A percentile compares a stretch with the other conserved stretches of the same genome.
Evolutionary conservation across 1,140 invertebrate genomes (phyloP).

Genomic region (Bombus difficillimus): DNA sequence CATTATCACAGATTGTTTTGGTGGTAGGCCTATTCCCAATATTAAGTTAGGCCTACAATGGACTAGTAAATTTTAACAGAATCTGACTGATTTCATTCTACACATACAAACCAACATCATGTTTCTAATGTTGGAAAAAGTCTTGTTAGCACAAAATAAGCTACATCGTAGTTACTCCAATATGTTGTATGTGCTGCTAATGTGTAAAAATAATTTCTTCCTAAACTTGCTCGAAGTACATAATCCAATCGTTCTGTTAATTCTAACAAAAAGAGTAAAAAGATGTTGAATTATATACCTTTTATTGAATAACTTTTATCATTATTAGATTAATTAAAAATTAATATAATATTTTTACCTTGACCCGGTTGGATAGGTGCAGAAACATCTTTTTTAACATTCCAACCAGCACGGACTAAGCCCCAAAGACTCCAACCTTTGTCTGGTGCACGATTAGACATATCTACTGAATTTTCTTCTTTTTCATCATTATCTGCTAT

Average conservation of each 20-base stretch:
- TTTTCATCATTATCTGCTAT: conserved; percentile 74
- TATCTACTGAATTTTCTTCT: conserved; percentile 76
- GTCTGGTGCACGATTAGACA: conserved; percentile 75
- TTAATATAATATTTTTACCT: conserved; percentile 67
- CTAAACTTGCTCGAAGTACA: conserved; percentile 85
- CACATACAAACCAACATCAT: conserved; percentile 76
- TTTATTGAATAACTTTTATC: conserved; percentile 1
- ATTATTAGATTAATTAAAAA: conserved; percentile 21
- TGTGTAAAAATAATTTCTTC: conserved; percentile 86
- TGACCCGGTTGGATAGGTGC: conserved; percentile 80
- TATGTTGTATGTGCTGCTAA: conserved; percentile 89
- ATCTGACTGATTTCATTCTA: conserved; percentile 59
- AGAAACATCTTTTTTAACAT: conserved; percentile 77
- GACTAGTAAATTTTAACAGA: conserved; percentile 76
- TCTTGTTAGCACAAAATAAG: conserved; percentile 87
- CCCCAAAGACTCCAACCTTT: conserved; percentile 83
- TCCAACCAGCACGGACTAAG: conserved; percentile 81
- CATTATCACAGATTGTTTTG: conserved; percentile 82
- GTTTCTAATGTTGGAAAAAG: conserved; percentile 85
- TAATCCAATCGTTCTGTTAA: conserved; percentile 87
- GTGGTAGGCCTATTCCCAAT: conserved; percentile 74
- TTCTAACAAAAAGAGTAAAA: conserved; percentile 75
- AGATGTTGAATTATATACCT: neutral
- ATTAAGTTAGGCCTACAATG: conserved; percentile 70
- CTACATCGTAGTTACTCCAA: conserved; percentile 88